These are phyloP conservation scores for Denticeps clupeoides DNA, from an alignment of 2,797 vertebrate genomes.

Conservation along the genomic window DNA sequence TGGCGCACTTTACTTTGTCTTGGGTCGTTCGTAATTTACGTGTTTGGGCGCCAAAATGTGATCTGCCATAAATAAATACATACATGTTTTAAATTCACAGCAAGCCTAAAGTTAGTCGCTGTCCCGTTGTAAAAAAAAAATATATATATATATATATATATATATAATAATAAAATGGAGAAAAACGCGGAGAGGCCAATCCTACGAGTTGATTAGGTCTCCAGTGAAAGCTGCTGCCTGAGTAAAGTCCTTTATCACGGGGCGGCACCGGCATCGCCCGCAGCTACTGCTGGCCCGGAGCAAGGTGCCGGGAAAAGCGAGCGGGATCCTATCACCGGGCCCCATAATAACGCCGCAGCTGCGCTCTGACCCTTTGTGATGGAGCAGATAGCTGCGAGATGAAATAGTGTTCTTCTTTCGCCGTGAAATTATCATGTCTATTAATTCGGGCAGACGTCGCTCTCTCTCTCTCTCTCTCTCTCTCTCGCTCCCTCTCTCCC, in stretches of 20 bases:
- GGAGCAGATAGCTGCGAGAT: constrained; percentile 77
- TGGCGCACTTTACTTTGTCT: too few relatives aligned
- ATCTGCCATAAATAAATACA: constrained; percentile 29
- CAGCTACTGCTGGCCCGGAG: constrained; percentile 81
- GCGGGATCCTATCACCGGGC: constrained; percentile 77
- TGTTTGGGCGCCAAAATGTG: too few relatives aligned
- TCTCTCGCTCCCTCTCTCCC: constrained; percentile 12
- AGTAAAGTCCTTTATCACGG: constrained; percentile 98
- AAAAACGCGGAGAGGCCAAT: constrained; percentile 55
- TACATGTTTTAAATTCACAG: too few relatives aligned
- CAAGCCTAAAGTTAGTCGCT: constrained; percentile 42
- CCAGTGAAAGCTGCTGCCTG: constrained; percentile 62
- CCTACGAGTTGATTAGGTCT: constrained; percentile 76
- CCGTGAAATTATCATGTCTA: constrained; percentile 98
- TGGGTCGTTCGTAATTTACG: too few relatives aligned
- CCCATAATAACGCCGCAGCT: constrained; percentile 97
- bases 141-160: constrained; percentile 16
- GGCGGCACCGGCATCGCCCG: constrained; percentile 85
- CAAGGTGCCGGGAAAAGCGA: constrained; percentile 70
- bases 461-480: constrained; percentile 34
- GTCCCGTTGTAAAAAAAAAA: constrained; percentile 25
- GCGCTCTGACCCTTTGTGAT: constrained; percentile 93
- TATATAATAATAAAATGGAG: constrained; percentile 25
- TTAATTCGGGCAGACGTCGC: constrained; percentile 87
- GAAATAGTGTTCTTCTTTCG: constrained; percentile 81